phyloP scores from a whole-genome alignment of 2,797 vertebrate genomes.

The Fundulus diaphanus region DNA sequence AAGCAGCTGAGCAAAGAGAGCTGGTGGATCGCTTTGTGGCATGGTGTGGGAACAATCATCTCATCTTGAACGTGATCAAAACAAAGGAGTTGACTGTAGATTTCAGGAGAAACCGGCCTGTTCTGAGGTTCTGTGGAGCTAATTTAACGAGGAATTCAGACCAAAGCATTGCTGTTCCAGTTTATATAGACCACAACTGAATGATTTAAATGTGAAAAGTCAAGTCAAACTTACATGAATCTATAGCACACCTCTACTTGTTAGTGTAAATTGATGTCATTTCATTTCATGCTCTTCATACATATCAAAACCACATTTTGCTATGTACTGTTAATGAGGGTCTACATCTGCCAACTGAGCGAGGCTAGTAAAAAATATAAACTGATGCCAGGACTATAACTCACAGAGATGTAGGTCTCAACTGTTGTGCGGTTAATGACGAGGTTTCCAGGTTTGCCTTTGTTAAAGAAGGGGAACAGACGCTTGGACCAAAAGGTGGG shows the following conservation, averaged over 20 bases:
- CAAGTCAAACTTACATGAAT: neutral
- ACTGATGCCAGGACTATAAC: conserved; percentile 53
- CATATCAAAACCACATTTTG: neutral
- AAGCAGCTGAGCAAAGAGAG: too few relatives aligned
- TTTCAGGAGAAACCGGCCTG: too few relatives aligned
- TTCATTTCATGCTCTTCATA: neutral
- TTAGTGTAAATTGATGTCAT: neutral
- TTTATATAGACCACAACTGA: too few relatives aligned
- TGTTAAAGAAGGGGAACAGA: conserved; percentile 89
- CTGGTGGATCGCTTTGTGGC: too few relatives aligned
- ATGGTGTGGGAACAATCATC: too few relatives aligned
- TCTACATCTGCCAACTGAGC: neutral
- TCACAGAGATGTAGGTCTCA: conserved; percentile 91
- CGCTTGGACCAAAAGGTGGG: conserved; percentile 92
- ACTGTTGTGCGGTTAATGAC: conserved; percentile 87
- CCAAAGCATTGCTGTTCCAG: too few relatives aligned
- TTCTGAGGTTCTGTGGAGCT: too few relatives aligned
- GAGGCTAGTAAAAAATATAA: neutral
- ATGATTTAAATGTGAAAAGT: too few relatives aligned
- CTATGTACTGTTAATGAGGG: too few relatives aligned
- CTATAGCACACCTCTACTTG: neutral
- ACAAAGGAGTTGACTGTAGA: too few relatives aligned
- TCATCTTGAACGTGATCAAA: too few relatives aligned
- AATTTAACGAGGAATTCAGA: too few relatives aligned
- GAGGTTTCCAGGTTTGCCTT: conserved; percentile 81